A percentile compares a stretch with the other conserved stretches of the same genome.
Evolutionary conservation across 2,113 vertebrate species (phyloP).

Genomic region (Mesoclemmys tuberculata): DNA sequence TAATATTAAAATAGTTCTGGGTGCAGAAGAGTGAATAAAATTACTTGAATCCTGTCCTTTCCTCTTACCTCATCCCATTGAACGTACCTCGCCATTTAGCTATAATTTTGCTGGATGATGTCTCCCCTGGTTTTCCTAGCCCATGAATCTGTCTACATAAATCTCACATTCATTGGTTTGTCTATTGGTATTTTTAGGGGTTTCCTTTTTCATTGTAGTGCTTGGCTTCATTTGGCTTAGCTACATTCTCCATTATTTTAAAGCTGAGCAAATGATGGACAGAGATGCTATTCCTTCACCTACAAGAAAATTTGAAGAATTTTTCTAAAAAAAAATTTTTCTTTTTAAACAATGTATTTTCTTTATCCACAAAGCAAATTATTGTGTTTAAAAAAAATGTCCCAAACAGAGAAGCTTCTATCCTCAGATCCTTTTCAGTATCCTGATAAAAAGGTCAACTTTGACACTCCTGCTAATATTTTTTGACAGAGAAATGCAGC

Average conservation of each 20-base stretch:
- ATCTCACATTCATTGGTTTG: not conserved
- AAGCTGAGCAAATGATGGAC: not conserved
- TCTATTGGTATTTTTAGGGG: not conserved
- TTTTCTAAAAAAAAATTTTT: too few species aligned
- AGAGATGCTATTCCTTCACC: not conserved
- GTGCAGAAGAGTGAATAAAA: not conserved
- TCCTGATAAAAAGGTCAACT: not conserved
- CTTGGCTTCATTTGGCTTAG: not conserved
- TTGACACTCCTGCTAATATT: not conserved
- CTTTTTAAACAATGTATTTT: not conserved
- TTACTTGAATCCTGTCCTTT: not conserved
- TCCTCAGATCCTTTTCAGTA: constrained; percentile 5
- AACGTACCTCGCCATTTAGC: not conserved
- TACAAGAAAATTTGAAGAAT: too few species aligned
- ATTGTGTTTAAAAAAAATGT: not conserved
- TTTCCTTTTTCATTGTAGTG: not conserved
- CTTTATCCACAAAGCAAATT: not conserved
- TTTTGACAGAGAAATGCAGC: not conserved
- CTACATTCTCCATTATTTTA: not conserved
- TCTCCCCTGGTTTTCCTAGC: not conserved
- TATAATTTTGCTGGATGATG: not conserved
- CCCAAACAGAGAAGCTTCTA: constrained; percentile 31
- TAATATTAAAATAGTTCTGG: not conserved
- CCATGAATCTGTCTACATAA: not conserved
- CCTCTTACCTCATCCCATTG: not conserved